phyloP scores from a whole-genome alignment of 2,113 vertebrate species.

The Embiotoca jacksoni region DNA sequence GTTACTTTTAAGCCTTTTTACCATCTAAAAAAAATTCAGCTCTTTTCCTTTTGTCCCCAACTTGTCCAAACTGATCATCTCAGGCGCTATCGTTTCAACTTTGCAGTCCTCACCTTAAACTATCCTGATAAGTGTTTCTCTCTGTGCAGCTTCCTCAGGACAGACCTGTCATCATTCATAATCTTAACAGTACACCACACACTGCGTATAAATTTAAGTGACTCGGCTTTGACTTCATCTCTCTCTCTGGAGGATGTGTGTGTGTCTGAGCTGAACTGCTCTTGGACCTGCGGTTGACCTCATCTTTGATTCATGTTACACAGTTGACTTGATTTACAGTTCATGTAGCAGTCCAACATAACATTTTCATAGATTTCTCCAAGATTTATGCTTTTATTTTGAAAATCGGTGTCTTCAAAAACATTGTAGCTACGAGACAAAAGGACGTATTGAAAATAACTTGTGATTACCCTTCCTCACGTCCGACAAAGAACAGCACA shows the following conservation, averaged over 20 bases:
- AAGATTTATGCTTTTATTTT: no score
- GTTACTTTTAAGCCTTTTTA: not conserved
- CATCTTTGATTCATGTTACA: not conserved
- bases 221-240: slow-evolving; percentile 18
- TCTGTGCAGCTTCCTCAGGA: not conserved
- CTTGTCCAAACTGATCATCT: slow-evolving; percentile 20
- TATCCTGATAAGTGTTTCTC: not conserved
- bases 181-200: not conserved
- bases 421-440: no score
- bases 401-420: no score
- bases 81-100: not conserved
- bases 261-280: not conserved
- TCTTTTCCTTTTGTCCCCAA: slow-evolving; percentile 12
- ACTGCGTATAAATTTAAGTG: not conserved
- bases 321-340: not conserved
- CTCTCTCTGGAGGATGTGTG: not conserved
- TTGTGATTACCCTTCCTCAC: no score
- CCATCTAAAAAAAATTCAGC: not conserved
- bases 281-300: not conserved
- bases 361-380: no score
- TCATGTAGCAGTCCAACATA: not conserved
- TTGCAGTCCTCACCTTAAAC: slow-evolving; percentile 11
- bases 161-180: slow-evolving; percentile 18
- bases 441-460: no score
- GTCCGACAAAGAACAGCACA: no score